phyloP scores from a whole-genome alignment of 2,113 vertebrate genomes.

The Thinocorus orbignyianus region DNA sequence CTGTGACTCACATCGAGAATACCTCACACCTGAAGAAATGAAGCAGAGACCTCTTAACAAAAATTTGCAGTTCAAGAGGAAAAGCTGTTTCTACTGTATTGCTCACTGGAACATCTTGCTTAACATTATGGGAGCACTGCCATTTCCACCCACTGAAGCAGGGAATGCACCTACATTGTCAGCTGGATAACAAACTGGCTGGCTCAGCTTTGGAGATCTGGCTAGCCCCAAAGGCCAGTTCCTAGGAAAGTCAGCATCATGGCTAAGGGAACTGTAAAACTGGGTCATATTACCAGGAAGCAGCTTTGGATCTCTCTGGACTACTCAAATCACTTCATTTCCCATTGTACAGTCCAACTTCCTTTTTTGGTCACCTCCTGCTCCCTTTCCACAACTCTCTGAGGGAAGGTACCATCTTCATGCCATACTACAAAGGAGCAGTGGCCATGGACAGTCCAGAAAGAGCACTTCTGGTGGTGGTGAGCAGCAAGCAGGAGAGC shows the following conservation, averaged over 20 bases:
- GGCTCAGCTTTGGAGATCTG: not conserved
- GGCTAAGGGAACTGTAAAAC: not conserved
- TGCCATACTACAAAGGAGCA: not conserved
- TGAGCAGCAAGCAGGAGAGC: not conserved
- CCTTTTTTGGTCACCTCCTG: not conserved
- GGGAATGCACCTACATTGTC: not conserved
- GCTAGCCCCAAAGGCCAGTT: not conserved
- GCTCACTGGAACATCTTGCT: constrained; percentile 9
- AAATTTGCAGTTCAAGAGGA: not conserved
- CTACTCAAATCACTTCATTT: not conserved
- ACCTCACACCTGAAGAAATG: not conserved
- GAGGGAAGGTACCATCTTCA: not conserved
- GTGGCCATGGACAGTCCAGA: not conserved
- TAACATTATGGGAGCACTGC: not conserved
- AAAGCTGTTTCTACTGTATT: not conserved
- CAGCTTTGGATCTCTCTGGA: not conserved
- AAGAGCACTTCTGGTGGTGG: not conserved
- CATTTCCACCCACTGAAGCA: not conserved
- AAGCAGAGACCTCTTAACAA: not conserved
- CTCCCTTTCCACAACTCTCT: not conserved
- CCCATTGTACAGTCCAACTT: not conserved
- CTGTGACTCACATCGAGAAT: not conserved
- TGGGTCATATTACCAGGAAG: not conserved
- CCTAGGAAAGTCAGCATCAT: constrained; percentile 19
- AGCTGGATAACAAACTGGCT: not conserved